Evolutionary conservation across 2,888 invertebrate species (phyloP), one percentile per base, ranked within the genome.

Genomic region (Emmelina monodactyla): DNA sequence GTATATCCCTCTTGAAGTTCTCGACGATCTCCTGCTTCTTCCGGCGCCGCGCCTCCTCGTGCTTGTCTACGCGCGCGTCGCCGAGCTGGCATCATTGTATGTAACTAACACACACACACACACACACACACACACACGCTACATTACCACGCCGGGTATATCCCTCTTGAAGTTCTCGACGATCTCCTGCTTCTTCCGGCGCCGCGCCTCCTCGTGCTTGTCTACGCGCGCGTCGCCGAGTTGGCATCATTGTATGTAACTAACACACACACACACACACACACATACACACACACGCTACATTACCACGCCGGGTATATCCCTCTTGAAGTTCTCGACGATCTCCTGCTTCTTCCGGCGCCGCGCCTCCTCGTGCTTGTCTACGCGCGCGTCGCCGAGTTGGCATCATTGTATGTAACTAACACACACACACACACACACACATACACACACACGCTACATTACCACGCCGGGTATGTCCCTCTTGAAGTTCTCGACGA

Each of bases 271-370:
- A n/a, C n/a, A n/a, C n/a, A n/a, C n/a, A 65, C 83, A 79, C 66
- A 92, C 94, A n/a, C n/a, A n/a, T n/a, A n/a, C n/a, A n/a, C n/a
- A n/a, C n/a, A n/a, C n/a, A n/a, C n/a, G n/a, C n/a, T n/a, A n/a
- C n/a, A n/a, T n/a, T n/a, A n/a, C n/a, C 59, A 97, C 97, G 39
- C 98, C 99, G 10, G 96, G 94, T 50, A 94, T 98, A 49, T 97
- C 89, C 37, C 94, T 85, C 73, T 97, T 97, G 66, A 99, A 93
- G 59, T 94, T 90, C 70, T 99, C 98, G 16, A 99, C 94, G 52
- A 99, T 93, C 82, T 99, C 98, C 58, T 95, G 94, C 60, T 97
- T 96, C 78, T 95, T 97, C 56, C 92, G 88, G 12, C 95, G 85
- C 13, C 98, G 82, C 1, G 95, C 92, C 65, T 97, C 96, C 75